Percentiles rank a stretch among this genome's conserved stretches.
Conservation (phyloP, 2,113 vertebrate genomes). For the Syngnathus floridae region DNA sequence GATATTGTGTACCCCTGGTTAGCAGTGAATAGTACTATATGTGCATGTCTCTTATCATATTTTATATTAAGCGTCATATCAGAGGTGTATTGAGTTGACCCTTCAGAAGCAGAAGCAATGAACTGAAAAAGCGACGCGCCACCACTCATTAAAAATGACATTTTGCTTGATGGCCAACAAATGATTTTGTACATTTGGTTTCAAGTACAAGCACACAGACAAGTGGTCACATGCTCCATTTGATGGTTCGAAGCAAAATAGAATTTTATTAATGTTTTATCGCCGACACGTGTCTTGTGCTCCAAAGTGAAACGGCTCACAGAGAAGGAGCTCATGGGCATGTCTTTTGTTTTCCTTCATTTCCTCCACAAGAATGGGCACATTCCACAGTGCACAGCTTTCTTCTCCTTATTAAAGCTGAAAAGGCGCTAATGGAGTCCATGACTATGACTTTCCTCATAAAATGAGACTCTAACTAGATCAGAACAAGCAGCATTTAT, state of each 20-base stretch:
- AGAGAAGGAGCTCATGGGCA: constrained; percentile 11
- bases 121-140: not conserved
- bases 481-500: not conserved
- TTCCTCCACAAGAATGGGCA: constrained; percentile 15
- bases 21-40: not conserved
- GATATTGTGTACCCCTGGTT: not conserved
- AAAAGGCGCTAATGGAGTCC: not conserved
- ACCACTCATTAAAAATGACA: not conserved
- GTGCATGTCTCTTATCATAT: not conserved
- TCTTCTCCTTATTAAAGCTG: constrained; percentile 3
- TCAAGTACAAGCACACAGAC: constrained; percentile 20
- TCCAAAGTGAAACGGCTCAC: constrained; percentile 8
- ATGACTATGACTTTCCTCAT: constrained; percentile 3
- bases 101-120: not conserved
- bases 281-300: constrained; percentile 24
- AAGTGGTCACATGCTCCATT: constrained; percentile 24
- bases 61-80: not conserved
- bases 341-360: constrained; percentile 2
- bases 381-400: not conserved
- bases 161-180: constrained; percentile 16
- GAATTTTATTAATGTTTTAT: constrained; percentile 39
- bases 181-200: constrained; percentile 19
- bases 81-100: not conserved
- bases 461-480: not conserved
- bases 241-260: constrained; percentile 28